Conservation (phyloP, 2,888 invertebrate species). For the Drosophila percnosoma region DNA sequence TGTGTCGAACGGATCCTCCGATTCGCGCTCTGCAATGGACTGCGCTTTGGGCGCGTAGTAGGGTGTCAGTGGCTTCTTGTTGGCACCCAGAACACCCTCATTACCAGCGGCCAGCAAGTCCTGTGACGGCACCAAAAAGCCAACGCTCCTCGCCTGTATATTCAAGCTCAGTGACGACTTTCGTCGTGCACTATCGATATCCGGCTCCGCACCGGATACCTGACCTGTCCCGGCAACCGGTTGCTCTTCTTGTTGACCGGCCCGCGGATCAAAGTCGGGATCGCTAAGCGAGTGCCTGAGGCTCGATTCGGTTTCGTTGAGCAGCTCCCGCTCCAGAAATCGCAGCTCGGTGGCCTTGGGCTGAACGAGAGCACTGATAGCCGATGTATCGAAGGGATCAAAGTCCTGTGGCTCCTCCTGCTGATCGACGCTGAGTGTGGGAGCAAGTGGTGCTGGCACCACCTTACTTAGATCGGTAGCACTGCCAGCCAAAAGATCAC, state of each 20-base stretch:
- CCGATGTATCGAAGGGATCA: constrained; percentile 95
- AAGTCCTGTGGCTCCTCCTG: constrained; percentile 84
- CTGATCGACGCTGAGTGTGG: constrained; percentile 85
- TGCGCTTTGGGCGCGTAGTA: constrained; percentile 88
- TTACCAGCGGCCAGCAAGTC: constrained; percentile 87
- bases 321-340: constrained; percentile 91
- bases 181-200: constrained; percentile 84
- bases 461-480: constrained; percentile 90
- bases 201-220: constrained; percentile 30
- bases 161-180: constrained; percentile 88
- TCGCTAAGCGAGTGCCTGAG: constrained; percentile 88
- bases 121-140: constrained; percentile 87
- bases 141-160: constrained; percentile 87
- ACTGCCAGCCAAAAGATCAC: constrained; percentile 91
- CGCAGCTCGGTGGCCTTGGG: constrained; percentile 92
- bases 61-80: constrained; percentile 91
- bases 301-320: constrained; percentile 85
- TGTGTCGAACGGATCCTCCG: constrained; percentile 94
- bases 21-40: constrained; percentile 85
- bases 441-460: constrained; percentile 89
- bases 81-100: constrained; percentile 86
- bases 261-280: constrained; percentile 93
- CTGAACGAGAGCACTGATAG: constrained; percentile 89
- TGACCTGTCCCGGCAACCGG: constrained; percentile 26
- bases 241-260: constrained; percentile 84